Evolutionary conservation across 1,140 invertebrate species (phyloP).

Genomic region (Cyclargus thomasi): DNA sequence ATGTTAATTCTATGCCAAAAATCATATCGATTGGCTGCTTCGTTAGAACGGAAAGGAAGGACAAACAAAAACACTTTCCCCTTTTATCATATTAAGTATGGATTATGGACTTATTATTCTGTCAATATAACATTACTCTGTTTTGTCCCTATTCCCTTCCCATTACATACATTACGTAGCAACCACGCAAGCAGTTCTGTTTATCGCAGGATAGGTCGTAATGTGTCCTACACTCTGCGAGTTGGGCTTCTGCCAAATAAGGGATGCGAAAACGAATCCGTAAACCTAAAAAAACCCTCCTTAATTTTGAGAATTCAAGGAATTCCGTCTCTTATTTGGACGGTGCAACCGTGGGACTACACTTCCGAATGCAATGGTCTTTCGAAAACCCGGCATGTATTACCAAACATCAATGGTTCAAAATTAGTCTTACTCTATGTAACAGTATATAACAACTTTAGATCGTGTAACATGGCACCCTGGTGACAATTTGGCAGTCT

Average conservation of each 20-base stretch:
- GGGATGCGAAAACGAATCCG: constrained; percentile 15
- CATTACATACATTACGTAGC: not conserved
- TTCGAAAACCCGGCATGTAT: not conserved
- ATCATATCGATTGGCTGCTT: no score
- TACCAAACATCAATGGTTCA: not conserved
- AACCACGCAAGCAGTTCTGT: constrained; percentile 11
- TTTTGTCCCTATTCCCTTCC: not conserved
- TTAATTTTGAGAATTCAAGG: not conserved
- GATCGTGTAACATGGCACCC: not conserved
- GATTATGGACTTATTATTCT: no score
- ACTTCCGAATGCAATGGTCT: not conserved
- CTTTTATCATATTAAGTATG: no score
- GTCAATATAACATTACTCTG: no score
- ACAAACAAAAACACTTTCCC: no score
- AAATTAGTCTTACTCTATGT: no score
- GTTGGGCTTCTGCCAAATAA: constrained; percentile 19
- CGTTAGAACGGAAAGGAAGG: no score
- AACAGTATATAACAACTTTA: no score
- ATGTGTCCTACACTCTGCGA: constrained; percentile 15
- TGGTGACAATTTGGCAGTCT: not conserved
- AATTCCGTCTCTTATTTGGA: not conserved
- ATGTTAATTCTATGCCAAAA: no score
- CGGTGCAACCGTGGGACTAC: not conserved
- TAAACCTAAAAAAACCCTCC: not conserved
- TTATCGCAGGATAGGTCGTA: constrained; percentile 11